Percentiles rank a stretch among this genome's conserved stretches.
Evolutionary conservation across 2,797 vertebrate species (phyloP).

Genomic region (Channallabes apus): DNA sequence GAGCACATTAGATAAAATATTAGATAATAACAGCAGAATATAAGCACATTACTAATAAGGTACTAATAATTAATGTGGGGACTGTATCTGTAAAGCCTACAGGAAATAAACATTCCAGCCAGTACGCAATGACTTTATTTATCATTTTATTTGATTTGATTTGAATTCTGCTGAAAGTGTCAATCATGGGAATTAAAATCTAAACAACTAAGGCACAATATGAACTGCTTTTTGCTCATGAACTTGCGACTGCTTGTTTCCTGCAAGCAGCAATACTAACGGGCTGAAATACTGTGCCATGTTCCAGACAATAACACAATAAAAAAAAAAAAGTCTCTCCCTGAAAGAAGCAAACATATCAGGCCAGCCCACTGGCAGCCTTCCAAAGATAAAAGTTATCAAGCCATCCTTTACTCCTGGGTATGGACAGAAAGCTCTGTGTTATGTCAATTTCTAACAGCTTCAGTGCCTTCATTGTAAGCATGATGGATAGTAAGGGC

Average conservation of each 20-base stretch:
- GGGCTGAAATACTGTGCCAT: constrained; percentile 20
- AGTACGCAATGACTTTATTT: constrained; percentile 6
- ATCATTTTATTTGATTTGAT: background rate
- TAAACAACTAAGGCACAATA: constrained; percentile 11
- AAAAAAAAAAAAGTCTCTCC: background rate
- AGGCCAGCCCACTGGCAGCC: constrained; percentile 37
- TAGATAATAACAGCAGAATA: background rate
- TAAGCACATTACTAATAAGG: background rate
- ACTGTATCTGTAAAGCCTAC: constrained; percentile 2
- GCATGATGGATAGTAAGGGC: constrained; percentile 28
- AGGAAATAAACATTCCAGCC: constrained; percentile 8
- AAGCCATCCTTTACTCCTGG: constrained; percentile 46
- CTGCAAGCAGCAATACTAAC: constrained; percentile 17
- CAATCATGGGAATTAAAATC: constrained; percentile 1
- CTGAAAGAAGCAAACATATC: constrained; percentile 42
- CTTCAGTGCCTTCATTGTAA: constrained; percentile 38
- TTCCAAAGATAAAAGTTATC: constrained; percentile 45
- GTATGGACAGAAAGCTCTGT: constrained; percentile 40
- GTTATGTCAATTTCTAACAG: constrained; percentile 47
- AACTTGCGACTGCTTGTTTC: constrained; percentile 10
- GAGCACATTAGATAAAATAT: background rate
- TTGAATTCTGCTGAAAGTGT: background rate
- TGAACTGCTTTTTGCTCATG: constrained; percentile 13
- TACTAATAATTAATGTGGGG: background rate
- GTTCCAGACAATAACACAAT: constrained; percentile 26